Evolutionary conservation across 2,888 invertebrate species (phyloP).

Genomic region (Beris chalybata): DNA sequence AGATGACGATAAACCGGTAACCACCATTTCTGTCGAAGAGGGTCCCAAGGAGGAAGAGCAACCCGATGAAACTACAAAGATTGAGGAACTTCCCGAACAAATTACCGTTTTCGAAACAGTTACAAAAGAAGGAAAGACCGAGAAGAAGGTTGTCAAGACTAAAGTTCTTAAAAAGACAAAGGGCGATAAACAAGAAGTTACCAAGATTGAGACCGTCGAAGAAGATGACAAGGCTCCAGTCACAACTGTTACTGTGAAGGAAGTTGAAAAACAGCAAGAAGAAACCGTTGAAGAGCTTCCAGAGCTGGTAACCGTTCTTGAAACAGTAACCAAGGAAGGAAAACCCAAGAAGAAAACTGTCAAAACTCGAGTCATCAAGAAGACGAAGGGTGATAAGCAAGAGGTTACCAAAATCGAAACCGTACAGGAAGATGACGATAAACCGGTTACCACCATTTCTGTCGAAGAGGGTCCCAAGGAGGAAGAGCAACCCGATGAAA

Average conservation of each 20-base stretch:
- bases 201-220: conserved; percentile 57
- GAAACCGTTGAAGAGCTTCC: conserved; percentile 39
- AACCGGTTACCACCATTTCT: conserved; percentile 49
- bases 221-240: conserved; percentile 55
- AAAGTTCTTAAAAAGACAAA: conserved; percentile 55
- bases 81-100: conserved; percentile 41
- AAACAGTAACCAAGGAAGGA: conserved; percentile 46
- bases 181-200: conserved; percentile 55
- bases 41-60: conserved; percentile 33
- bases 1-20: conserved; percentile 53
- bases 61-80: conserved; percentile 25
- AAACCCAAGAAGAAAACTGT: conserved; percentile 43
- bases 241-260: conserved; percentile 47
- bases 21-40: conserved; percentile 43
- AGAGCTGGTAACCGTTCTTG: conserved; percentile 39
- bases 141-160: conserved; percentile 51
- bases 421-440: conserved; percentile 51
- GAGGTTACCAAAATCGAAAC: conserved; percentile 54
- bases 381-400: conserved; percentile 50
- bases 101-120: conserved; percentile 11
- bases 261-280: conserved; percentile 46
- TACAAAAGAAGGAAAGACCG: conserved; percentile 42
- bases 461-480: conserved; percentile 40
- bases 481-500: background rate
- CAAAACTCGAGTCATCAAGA: conserved; percentile 46